Percentiles rank a stretch among this genome's conserved stretches.
Evolutionary conservation across 2,113 vertebrate genomes (phyloP).

Genomic region (Oceanodroma tethys): DNA sequence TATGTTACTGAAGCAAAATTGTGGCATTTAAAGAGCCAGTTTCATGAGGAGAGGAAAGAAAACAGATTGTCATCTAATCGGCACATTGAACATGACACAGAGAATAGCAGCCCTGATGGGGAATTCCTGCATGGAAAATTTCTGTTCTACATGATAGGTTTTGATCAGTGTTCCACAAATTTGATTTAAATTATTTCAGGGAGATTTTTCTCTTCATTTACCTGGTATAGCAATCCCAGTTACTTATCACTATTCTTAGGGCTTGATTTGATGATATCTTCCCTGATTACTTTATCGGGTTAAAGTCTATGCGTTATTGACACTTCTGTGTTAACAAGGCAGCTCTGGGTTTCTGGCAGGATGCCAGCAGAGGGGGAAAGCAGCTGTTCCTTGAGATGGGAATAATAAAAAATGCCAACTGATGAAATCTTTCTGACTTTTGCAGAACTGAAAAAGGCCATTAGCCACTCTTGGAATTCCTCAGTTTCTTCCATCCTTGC

Average conservation of each 20-base stretch:
- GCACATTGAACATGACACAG: background rate
- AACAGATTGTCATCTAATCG: background rate
- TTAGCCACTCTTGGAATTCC: slow-evolving; percentile 22
- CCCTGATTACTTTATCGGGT: slow-evolving; percentile 52
- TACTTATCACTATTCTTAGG: slow-evolving; percentile 27
- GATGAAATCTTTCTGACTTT: slow-evolving; percentile 5
- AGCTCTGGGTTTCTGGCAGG: slow-evolving; percentile 10
- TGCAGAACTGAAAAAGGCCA: background rate
- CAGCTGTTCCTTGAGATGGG: slow-evolving; percentile 43
- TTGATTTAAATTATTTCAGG: slow-evolving; percentile 22
- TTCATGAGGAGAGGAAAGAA: background rate
- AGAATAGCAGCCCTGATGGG: slow-evolving; percentile 4
- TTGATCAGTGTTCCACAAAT: background rate
- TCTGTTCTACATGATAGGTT: background rate
- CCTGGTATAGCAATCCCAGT: slow-evolving; percentile 3
- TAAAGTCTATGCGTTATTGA: slow-evolving; percentile 49
- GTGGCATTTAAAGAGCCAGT: background rate
- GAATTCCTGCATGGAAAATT: background rate
- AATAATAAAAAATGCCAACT: slow-evolving; percentile 18
- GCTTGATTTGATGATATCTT: slow-evolving; percentile 48
- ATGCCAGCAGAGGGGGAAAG: background rate
- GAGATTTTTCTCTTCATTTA: background rate
- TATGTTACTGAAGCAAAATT: background rate
- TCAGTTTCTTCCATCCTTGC: background rate
- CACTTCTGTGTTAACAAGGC: slow-evolving; percentile 27